A percentile compares a stretch with the other conserved stretches of the same genome.
phyloP scores from a whole-genome alignment of 2,113 vertebrate species.

The Atherinomorus stipes region DNA sequence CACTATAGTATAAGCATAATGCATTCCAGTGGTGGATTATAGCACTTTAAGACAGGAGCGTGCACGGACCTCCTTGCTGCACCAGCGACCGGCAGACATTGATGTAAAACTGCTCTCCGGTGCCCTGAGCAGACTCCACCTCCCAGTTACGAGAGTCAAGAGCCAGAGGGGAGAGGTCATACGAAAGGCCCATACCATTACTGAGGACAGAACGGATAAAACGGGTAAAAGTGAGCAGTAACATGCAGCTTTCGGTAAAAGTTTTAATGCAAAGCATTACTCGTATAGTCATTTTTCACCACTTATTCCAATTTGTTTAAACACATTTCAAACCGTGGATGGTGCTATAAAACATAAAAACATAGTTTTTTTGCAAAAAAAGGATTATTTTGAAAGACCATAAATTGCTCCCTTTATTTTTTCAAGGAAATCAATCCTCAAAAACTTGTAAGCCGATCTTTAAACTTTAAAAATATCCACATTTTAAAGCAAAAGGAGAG shows the following conservation, averaged over 20 bases:
- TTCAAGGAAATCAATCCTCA: not conserved
- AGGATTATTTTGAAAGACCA: no score
- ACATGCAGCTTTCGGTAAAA: no score
- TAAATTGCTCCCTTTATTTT: no score
- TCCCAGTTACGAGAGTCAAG: conserved; percentile 89
- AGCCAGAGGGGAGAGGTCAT: conserved; percentile 91
- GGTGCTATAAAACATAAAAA: no score
- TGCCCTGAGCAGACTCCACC: conserved; percentile 71
- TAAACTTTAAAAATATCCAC: not conserved
- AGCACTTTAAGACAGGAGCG: not conserved
- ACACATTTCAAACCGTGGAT: no score
- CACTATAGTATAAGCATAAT: no score
- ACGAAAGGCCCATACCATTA: conserved; percentile 86
- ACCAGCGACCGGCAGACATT: conserved; percentile 94
- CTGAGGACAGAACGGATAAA: conserved; percentile 71
- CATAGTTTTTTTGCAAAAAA: no score
- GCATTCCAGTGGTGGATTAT: no score
- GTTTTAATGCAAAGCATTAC: no score
- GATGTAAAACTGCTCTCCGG: conserved; percentile 84
- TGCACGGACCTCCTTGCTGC: conserved; percentile 79
- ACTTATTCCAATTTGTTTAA: no score
- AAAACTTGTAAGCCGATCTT: no score
- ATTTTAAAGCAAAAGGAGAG: not conserved
- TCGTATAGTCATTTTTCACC: no score
- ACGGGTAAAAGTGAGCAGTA: not conserved